These are phyloP conservation scores for Osmoderma eremita DNA, from an alignment of 2,888 invertebrate species.

Conservation along the genomic window DNA sequence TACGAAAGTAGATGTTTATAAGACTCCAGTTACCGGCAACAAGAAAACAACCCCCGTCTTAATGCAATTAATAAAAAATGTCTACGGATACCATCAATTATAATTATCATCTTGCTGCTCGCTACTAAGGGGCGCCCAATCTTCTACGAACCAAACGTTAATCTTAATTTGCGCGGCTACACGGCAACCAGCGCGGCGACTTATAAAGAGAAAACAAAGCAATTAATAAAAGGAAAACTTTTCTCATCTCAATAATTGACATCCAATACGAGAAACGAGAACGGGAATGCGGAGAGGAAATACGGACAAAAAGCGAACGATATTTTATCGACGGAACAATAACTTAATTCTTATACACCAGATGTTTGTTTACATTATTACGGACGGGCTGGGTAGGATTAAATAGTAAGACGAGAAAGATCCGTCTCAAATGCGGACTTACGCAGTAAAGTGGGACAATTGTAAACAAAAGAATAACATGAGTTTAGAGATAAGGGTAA, in stretches of 20 bases:
- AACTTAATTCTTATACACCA: conserved; percentile 19
- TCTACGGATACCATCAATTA: conserved; percentile 25
- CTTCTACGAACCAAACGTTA: conserved; percentile 27
- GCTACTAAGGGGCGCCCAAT: conserved; percentile 5
- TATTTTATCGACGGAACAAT: conserved; percentile 20
- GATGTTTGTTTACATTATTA: conserved; percentile 3
- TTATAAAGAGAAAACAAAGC: conserved; percentile 31
- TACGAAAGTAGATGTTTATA: too few species aligned
- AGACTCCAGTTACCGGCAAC: background rate
- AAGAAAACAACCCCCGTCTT: conserved; percentile 17
- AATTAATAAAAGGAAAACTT: conserved; percentile 38
- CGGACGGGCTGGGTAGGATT: too few species aligned
- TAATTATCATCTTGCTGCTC: conserved; percentile 29
- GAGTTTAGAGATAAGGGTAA: too few species aligned
- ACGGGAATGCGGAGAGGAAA: background rate
- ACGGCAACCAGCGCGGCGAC: background rate
- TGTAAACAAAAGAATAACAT: too few species aligned
- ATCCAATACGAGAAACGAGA: conserved; percentile 27
- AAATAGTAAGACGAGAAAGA: too few species aligned
- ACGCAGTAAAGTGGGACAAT: too few species aligned
- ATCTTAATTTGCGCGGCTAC: conserved; percentile 28
- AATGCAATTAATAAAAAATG: conserved; percentile 28
- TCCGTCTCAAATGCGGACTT: too few species aligned
- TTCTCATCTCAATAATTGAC: conserved; percentile 37
- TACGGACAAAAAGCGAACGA: background rate